A percentile compares a stretch with the other conserved stretches of the same genome.
Evolutionary conservation across 2,797 vertebrate species (phyloP).

Genomic region (Poecile montanus): DNA sequence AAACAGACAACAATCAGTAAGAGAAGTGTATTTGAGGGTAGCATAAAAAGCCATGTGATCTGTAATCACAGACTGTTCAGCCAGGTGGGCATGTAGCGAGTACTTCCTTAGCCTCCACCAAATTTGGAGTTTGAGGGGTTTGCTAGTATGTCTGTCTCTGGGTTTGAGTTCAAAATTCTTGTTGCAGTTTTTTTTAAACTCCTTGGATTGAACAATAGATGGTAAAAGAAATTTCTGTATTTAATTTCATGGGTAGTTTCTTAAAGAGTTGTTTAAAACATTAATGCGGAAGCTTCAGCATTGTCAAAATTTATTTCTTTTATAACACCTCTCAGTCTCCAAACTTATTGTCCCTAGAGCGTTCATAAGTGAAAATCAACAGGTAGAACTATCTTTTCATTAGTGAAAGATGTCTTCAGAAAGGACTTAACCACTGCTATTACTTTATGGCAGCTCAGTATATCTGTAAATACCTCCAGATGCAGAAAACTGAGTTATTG

Average conservation of each 20-base stretch:
- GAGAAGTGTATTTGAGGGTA: not conserved
- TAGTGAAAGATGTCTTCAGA: not conserved
- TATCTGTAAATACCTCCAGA: not conserved
- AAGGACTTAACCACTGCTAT: not conserved
- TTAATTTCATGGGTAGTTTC: not conserved
- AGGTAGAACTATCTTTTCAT: not conserved
- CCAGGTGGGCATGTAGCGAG: not conserved
- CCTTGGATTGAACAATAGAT: not conserved
- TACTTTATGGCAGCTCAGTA: not conserved
- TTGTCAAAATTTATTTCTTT: not conserved
- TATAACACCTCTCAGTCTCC: not conserved
- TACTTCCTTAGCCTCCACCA: not conserved
- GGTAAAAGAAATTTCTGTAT: not conserved
- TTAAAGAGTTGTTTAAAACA: not conserved
- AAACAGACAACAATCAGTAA: not conserved
- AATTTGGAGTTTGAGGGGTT: not conserved
- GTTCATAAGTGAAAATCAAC: not conserved
- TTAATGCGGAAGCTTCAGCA: not conserved
- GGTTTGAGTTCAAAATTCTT: not conserved
- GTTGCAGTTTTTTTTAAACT: not conserved
- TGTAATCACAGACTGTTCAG: not conserved
- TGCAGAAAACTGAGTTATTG: not conserved
- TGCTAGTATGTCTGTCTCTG: not conserved
- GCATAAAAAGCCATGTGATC: not conserved
- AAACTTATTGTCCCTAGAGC: not conserved